These are phyloP conservation scores for Oriolus oriolus DNA, from an alignment of 2,113 vertebrate species.

Conservation along the genomic window DNA sequence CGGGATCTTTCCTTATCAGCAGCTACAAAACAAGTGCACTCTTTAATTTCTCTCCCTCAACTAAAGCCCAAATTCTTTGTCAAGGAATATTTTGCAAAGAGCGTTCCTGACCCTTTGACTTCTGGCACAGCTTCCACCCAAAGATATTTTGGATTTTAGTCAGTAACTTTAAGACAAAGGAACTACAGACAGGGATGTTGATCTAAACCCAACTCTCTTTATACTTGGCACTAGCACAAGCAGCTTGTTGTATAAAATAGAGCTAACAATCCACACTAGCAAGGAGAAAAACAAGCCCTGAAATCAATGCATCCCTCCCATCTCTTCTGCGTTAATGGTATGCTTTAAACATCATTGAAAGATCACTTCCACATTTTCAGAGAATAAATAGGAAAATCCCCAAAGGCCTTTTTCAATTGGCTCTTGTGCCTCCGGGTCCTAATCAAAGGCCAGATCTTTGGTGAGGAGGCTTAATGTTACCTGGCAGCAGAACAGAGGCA, in stretches of 20 bases:
- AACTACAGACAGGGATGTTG: neutral
- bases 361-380: neutral
- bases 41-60: neutral
- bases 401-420: neutral
- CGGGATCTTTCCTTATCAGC: neutral
- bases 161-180: slow-evolving; percentile 24
- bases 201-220: neutral
- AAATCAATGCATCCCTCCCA: neutral
- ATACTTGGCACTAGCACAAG: neutral
- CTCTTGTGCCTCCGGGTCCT: neutral
- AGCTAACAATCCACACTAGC: neutral
- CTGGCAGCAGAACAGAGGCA: neutral
- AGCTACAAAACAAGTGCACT: neutral
- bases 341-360: neutral
- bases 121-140: neutral
- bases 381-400: neutral
- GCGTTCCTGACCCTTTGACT: neutral
- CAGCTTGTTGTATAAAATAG: neutral
- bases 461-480: neutral
- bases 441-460: neutral
- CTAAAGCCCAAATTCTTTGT: neutral
- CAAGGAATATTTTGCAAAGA: neutral
- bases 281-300: slow-evolving; percentile 4
- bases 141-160: neutral
- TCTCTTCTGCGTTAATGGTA: neutral